phyloP scores from a whole-genome alignment of 1,140 invertebrate species.

The Zaprionus ornatus region DNA sequence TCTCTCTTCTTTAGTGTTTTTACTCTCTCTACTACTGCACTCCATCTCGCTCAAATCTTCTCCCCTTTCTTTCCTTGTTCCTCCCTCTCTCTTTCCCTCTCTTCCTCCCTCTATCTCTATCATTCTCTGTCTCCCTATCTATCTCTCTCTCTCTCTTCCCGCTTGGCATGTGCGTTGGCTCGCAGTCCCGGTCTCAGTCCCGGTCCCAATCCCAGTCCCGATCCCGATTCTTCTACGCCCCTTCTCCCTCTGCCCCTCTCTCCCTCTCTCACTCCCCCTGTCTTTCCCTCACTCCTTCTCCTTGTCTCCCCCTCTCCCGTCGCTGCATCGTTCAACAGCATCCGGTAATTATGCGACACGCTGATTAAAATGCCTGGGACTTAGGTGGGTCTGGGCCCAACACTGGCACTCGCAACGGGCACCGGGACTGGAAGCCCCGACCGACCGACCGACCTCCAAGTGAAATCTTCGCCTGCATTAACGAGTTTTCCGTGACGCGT shows the following conservation, averaged over 20 bases:
- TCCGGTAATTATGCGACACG: slow-evolving; percentile 82
- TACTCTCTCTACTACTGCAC: neutral
- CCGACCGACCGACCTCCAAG: slow-evolving; percentile 57
- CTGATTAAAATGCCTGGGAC: slow-evolving; percentile 78
- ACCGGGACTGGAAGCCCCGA: neutral
- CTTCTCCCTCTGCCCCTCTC: neutral
- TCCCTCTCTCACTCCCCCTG: neutral
- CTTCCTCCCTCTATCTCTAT: neutral
- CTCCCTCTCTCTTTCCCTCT: neutral
- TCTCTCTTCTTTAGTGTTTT: neutral
- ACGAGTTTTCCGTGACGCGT: slow-evolving; percentile 79
- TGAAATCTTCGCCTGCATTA: slow-evolving; percentile 80
- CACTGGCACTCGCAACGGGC: neutral
- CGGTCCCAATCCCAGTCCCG: slow-evolving; percentile 10
- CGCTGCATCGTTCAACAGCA: slow-evolving; percentile 65
- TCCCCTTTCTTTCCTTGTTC: neutral
- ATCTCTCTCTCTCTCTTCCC: slow-evolving; percentile 5
- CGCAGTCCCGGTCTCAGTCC: slow-evolving; percentile 25
- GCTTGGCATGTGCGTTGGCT: slow-evolving; percentile 45
- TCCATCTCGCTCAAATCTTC: neutral
- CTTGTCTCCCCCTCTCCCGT: neutral
- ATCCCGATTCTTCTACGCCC: neutral
- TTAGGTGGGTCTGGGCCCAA: slow-evolving; percentile 66
- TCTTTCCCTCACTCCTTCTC: neutral
- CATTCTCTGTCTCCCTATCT: neutral